A percentile compares a stretch with the other conserved stretches of the same genome.
These are phyloP conservation scores for Lasioglossum marginatum DNA, from an alignment of 2,888 invertebrate genomes.

Conservation along the genomic window DNA sequence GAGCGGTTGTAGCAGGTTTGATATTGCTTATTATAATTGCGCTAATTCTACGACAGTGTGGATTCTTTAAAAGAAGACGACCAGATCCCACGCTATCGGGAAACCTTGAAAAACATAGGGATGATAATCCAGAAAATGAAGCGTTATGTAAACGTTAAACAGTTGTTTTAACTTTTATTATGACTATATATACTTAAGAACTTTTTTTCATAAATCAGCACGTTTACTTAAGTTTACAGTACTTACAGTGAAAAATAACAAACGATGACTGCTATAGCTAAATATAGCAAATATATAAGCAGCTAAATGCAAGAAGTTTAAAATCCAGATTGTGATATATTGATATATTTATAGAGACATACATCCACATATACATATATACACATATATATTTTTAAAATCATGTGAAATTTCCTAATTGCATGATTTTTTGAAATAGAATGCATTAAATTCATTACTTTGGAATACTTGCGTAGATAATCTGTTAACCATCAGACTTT, in stretches of 20 bases:
- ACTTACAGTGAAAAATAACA: conserved; percentile 55
- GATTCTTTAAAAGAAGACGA: conserved; percentile 94
- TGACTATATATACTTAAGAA: conserved; percentile 8
- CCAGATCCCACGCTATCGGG: conserved; percentile 94
- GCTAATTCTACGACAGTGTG: conserved; percentile 93
- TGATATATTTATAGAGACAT: conserved; percentile 42
- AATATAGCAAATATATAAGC: conserved; percentile 25
- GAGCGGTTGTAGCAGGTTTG: conserved; percentile 93
- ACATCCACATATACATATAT: neutral
- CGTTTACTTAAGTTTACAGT: conserved; percentile 65
- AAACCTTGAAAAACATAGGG: conserved; percentile 91
- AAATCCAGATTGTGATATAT: conserved; percentile 61
- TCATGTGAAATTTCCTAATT: conserved; percentile 31
- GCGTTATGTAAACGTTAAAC: conserved; percentile 81
- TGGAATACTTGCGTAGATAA: neutral
- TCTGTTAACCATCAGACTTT: neutral
- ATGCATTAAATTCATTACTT: conserved; percentile 35
- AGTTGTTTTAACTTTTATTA: conserved; percentile 7
- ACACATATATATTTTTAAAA: conserved; percentile 21
- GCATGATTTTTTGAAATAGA: conserved; percentile 17
- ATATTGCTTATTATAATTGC: conserved; percentile 92
- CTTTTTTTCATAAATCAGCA: conserved; percentile 28
- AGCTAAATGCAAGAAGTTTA: conserved; percentile 43
- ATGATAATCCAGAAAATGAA: conserved; percentile 87
- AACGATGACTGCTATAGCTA: conserved; percentile 7